Base-by-base conservation (phyloP, 2,888 invertebrate genomes). In the Hanleya hanleyi region DNA sequence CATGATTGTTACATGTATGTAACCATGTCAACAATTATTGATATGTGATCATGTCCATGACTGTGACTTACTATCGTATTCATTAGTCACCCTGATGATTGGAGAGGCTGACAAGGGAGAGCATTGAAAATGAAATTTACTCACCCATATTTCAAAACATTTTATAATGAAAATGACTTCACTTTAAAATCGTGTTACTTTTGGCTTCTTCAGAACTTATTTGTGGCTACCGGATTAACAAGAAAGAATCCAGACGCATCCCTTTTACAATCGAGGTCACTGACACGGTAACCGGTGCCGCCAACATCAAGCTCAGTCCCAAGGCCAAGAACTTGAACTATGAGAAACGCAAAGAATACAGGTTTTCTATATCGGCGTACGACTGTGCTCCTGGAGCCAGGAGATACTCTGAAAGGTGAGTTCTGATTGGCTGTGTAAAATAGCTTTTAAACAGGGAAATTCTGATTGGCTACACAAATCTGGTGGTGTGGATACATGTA, bases 321-420 rank as follows among this genome's bases (percentile, higher is more conserved):
- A 87, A 86, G 1, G 78, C 77, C 32, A 81, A 94, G 71, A 81
- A 94, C 70, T 94, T 98, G 83, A 97, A 97, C 92, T 98, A 97
- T 92, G 97, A 97, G 91, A 97, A 97, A 90, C 93, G 96, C 70
- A 95, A 96, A 87, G 96, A 96, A 91, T 98, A 97, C 93, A 97
- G 96, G 92, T 98, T 98, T 91, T 96, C 97, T 91, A 96, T 98
- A 90, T 95, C 96, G 70, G 97, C 97, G 49, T 94, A 97, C 76
- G 96, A 96, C 80, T 98, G 98, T 91, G 95, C 83, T 49, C 75
- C 78, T 49, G 47, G 47, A 32, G 65, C 29, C 5, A 57, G 29
- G 36, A 22, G 33, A n/a, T 29, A 61, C 15, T 69, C 95, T 32
- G 94, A 95, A 89, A 94, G 94, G 95, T 95, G 87, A 92, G 94